Evolutionary conservation across 2,888 invertebrate species (phyloP).

Genomic region (Drosophila diplacantha): DNA sequence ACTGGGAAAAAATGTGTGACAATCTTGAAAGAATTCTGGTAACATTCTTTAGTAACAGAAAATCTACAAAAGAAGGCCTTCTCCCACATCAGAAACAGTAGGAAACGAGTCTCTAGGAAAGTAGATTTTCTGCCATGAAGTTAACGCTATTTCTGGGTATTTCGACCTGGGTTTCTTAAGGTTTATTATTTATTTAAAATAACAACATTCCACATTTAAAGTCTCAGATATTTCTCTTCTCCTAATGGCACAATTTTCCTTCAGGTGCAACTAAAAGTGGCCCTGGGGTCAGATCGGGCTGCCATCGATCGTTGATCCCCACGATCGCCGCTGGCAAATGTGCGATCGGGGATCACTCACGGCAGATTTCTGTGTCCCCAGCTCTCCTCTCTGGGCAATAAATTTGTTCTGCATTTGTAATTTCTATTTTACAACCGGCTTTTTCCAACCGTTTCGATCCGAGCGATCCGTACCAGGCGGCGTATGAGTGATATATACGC

Average conservation of each 20-base stretch:
- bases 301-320: slow-evolving; percentile 14
- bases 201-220: neutral
- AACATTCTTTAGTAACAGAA: no score
- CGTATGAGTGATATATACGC: slow-evolving; percentile 43
- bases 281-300: slow-evolving; percentile 25
- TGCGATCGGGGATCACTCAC: slow-evolving; percentile 64
- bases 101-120: no score
- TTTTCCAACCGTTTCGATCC: neutral
- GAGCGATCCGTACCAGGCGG: slow-evolving; percentile 19
- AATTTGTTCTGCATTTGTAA: slow-evolving; percentile 49
- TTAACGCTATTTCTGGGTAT: no score
- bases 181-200: neutral
- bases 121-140: neutral
- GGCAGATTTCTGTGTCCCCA: slow-evolving; percentile 38
- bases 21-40: fast-evolving
- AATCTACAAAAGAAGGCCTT: neutral
- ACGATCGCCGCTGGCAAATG: slow-evolving; percentile 50
- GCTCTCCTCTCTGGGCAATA: slow-evolving; percentile 39
- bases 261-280: slow-evolving; percentile 12
- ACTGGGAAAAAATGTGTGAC: slow-evolving; percentile 4
- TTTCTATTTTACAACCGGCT: slow-evolving; percentile 40
- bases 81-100: fast-evolving
- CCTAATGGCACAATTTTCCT: neutral
- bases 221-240: neutral
- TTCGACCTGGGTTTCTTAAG: fast-evolving